phyloP scores from a whole-genome alignment of 2,113 vertebrate genomes.

The Alouatta palliata region DNA sequence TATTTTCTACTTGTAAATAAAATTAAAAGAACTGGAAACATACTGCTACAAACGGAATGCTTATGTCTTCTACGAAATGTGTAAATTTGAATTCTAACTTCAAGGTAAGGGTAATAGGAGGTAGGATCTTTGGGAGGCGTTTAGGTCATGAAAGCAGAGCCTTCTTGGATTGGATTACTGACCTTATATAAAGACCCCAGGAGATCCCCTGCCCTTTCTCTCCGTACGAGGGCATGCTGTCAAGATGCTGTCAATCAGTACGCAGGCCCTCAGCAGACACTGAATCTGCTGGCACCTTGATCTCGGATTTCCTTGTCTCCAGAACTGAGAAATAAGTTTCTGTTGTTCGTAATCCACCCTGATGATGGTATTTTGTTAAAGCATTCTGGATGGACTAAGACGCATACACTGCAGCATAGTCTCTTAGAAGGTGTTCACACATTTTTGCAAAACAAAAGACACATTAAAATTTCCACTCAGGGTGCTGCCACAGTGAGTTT shows the following conservation, averaged over 20 bases:
- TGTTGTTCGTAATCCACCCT: neutral
- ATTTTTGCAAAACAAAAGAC: neutral
- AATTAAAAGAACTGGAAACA: conserved; percentile 9
- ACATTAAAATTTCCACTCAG: neutral
- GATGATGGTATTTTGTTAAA: neutral
- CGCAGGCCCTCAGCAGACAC: too few relatives aligned
- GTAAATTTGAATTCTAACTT: neutral
- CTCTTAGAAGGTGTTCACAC: neutral
- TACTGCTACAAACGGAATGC: neutral
- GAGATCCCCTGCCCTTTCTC: fast-evolving
- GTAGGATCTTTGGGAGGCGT: neutral
- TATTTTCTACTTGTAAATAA: neutral
- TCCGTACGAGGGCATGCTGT: neutral
- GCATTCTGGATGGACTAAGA: neutral
- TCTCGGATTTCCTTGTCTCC: neutral
- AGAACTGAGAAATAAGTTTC: neutral
- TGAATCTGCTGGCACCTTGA: neutral
- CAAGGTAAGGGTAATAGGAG: neutral
- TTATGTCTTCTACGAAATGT: neutral
- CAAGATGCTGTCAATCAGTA: neutral
- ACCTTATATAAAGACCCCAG: neutral
- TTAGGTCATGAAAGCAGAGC: neutral
- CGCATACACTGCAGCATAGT: neutral
- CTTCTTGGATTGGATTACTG: neutral
- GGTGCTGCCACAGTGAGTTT: neutral